Evolutionary conservation across 1,140 invertebrate species (phyloP).

Genomic region (Aphelinus certus): DNA sequence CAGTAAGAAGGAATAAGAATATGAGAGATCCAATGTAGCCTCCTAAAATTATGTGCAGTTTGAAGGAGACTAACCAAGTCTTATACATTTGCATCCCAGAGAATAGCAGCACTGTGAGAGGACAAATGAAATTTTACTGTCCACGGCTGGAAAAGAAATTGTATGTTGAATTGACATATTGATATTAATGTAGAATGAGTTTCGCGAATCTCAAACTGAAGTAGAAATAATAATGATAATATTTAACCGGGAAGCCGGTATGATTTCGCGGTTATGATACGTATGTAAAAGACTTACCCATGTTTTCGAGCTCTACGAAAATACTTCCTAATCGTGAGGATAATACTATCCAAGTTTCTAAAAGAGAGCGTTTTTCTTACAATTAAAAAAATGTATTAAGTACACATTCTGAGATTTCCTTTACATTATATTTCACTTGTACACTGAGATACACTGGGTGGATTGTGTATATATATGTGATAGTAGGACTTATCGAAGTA

Average conservation of each 20-base stretch:
- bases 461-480: too few relatives aligned
- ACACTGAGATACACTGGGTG: too few relatives aligned
- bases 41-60: conserved; percentile 83
- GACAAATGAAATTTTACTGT: conserved; percentile 79
- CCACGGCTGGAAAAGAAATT: conserved; percentile 72
- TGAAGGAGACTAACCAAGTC: conserved; percentile 77
- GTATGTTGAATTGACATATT: too few relatives aligned
- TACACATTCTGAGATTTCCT: too few relatives aligned
- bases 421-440: too few relatives aligned
- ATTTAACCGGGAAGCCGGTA: conserved; percentile 1
- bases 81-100: conserved; percentile 92
- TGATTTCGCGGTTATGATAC: conserved; percentile 27
- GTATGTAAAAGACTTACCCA: conserved; percentile 30
- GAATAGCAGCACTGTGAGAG: conserved; percentile 81
- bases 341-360: too few relatives aligned
- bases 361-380: too few relatives aligned
- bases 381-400: too few relatives aligned
- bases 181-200: too few relatives aligned
- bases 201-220: too few relatives aligned
- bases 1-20: conserved; percentile 85
- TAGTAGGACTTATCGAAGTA: too few relatives aligned
- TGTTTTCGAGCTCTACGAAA: neutral
- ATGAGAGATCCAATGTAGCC: conserved; percentile 86
- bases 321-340: too few relatives aligned
- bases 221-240: neutral